phyloP scores from a whole-genome alignment of 2,888 invertebrate genomes.

The Anarsia innoxiella region DNA sequence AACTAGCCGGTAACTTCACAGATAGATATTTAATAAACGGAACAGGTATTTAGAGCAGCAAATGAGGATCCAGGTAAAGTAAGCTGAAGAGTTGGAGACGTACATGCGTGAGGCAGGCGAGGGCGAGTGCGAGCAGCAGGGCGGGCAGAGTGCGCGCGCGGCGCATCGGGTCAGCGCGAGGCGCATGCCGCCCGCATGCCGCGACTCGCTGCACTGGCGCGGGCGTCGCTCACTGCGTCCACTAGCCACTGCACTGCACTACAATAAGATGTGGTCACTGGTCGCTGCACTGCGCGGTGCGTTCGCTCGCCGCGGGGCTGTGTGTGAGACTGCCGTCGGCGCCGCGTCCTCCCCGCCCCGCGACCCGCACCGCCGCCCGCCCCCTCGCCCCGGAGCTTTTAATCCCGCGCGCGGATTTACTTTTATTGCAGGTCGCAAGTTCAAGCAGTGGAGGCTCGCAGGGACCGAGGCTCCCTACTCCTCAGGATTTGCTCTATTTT shows the following conservation, averaged over 20 bases:
- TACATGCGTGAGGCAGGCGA: constrained; percentile 60
- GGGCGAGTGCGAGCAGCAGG: constrained; percentile 61
- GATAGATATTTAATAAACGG: too few relatives aligned
- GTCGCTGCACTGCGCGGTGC: constrained; percentile 28
- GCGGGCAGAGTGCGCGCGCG: constrained; percentile 56
- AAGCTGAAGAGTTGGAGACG: constrained; percentile 26
- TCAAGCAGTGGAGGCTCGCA: constrained; percentile 15
- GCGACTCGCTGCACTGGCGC: constrained; percentile 23
- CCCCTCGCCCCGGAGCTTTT: constrained; percentile 24
- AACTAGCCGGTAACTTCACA: too few relatives aligned
- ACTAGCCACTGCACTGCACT: constrained; percentile 9
- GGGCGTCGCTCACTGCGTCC: constrained; percentile 8
- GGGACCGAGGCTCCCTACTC: too few relatives aligned
- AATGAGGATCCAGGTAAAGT: too few relatives aligned
- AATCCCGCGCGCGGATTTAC: constrained; percentile 39
- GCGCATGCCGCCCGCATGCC: constrained; percentile 41
- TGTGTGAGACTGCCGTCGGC: constrained; percentile 41
- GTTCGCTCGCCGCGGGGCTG: constrained; percentile 49
- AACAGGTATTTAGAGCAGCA: too few relatives aligned
- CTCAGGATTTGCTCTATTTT: too few relatives aligned
- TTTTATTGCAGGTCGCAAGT: constrained; percentile 36
- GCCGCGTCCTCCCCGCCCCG: constrained; percentile 27
- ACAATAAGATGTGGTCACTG: constrained; percentile 14
- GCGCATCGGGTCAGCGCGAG: constrained; percentile 56
- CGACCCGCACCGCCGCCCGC: constrained; percentile 32